Percentiles rank a stretch among this genome's conserved stretches.
phyloP scores from a whole-genome alignment of 2,113 vertebrate genomes.

The Vombatus ursinus region DNA sequence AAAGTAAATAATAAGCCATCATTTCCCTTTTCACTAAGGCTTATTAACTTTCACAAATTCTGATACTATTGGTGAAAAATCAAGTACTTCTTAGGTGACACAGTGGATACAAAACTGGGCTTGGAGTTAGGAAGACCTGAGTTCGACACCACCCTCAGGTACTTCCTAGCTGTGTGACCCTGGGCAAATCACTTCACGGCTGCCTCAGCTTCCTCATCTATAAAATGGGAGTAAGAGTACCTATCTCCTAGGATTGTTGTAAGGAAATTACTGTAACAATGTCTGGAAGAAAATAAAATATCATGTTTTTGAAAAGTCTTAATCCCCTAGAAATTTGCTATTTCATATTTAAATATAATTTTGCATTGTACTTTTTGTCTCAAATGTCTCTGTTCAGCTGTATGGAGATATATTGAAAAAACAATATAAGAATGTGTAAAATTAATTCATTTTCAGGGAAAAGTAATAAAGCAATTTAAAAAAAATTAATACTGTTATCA shows the following conservation, averaged over 20 bases:
- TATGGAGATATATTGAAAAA: slow-evolving; percentile 39
- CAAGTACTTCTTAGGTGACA: background rate
- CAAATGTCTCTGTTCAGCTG: background rate
- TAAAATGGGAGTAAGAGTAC: background rate
- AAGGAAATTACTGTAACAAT: background rate
- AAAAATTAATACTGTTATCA: slow-evolving; percentile 34
- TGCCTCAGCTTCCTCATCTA: background rate
- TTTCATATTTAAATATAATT: slow-evolving; percentile 36
- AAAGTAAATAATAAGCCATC: background rate
- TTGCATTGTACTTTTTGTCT: background rate
- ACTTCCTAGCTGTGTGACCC: background rate
- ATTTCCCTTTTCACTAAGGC: background rate
- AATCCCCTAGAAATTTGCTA: background rate
- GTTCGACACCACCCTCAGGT: background rate
- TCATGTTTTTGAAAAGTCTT: background rate
- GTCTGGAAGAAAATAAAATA: background rate
- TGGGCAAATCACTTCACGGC: background rate
- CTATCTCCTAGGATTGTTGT: background rate
- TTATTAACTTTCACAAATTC: background rate
- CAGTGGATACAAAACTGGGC: background rate
- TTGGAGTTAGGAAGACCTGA: background rate
- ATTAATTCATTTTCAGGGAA: slow-evolving; percentile 24
- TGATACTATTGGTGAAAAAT: background rate
- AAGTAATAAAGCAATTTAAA: slow-evolving; percentile 16
- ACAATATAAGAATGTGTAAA: slow-evolving; percentile 11